Evolutionary conservation across 2,888 invertebrate species (phyloP), one percentile per base, ranked within the genome.

Genomic region (Drosophila putrida): DNA sequence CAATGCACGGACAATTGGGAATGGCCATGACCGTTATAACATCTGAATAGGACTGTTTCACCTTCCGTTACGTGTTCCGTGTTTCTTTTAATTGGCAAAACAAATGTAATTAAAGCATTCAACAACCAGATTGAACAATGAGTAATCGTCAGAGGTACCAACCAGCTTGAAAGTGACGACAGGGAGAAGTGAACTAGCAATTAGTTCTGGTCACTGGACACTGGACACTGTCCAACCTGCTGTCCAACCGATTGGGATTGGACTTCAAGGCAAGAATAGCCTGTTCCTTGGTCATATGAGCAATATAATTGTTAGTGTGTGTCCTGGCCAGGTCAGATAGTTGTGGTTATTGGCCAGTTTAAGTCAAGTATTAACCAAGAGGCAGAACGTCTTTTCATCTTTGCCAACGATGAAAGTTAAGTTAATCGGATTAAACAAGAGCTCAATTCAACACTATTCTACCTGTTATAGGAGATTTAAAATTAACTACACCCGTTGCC

Each of bases 101-200:
- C 71, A 79, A 88, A 87, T 73, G 87, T 76, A 86, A 85, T 88
- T 88, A 77, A 81, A 71, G 70, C 79, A 80, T 86, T 83, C 73
- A 79, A 76, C 74, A 68, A 63, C 43, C 74, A 71, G 85, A 85
- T 88, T 86, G 86, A 77, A 75, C 77, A 79, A 80, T 85, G 76
- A 82, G 73, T 70, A 85, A 85, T 76, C 72, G 67, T 68, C 61
- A 44, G 27, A 33, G 39, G 28, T 9, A 43, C 8, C 33, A 9
- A 43, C 8, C 27, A 54, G 41, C 36, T 31, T 10, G 15, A 44
- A 25, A 61, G 28, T 36, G 68, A 47, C 47, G 33, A 20, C 13
- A 47, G 33, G 28, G n/a, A 41, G 27, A 13, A 62, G 49, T 49
- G 64, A 68, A 61, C 59, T 63, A 38, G 53, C 65, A 85, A 82